Evolutionary conservation across 2,888 invertebrate species (phyloP).

Genomic region (Reticulitermes lucifugus): DNA sequence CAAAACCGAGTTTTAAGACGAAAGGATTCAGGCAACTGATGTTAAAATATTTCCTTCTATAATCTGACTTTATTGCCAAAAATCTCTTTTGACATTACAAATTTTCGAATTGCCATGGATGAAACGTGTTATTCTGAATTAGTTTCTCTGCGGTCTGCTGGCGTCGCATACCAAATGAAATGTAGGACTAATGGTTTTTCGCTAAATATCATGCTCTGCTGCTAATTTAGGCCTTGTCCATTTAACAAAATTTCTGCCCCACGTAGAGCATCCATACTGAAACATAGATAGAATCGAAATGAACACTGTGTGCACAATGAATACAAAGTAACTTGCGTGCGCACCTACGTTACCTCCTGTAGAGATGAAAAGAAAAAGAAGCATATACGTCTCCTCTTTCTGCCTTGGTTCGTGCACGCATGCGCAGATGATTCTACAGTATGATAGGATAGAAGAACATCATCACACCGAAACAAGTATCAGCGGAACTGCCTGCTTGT

Average conservation of each 20-base stretch:
- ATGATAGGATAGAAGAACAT: conserved; percentile 33
- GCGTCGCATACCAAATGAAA: too few relatives aligned
- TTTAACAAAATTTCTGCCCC: not conserved
- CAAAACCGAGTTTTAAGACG: too few relatives aligned
- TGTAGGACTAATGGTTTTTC: too few relatives aligned
- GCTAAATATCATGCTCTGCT: not conserved
- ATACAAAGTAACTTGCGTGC: conserved; percentile 32
- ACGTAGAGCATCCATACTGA: not conserved
- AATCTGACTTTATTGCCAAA: too few relatives aligned
- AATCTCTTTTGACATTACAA: too few relatives aligned
- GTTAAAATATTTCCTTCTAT: too few relatives aligned
- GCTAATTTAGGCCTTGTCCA: not conserved
- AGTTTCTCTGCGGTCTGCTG: too few relatives aligned
- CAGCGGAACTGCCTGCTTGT: conserved; percentile 26
- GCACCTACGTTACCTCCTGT: conserved; percentile 15
- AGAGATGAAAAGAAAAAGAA: conserved; percentile 13
- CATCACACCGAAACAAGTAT: conserved; percentile 1
- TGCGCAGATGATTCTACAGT: conserved; percentile 27
- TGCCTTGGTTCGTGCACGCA: conserved; percentile 21
- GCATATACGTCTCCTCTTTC: not conserved
- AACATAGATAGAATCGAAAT: not conserved
- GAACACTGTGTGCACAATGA: not conserved
- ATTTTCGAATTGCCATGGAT: too few relatives aligned
- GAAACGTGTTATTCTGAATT: too few relatives aligned
- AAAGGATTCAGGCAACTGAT: too few relatives aligned